A percentile compares a stretch with the other conserved stretches of the same genome.
Evolutionary conservation across 1,140 invertebrate genomes (phyloP).

Genomic region (Adoxophyes honmai): DNA sequence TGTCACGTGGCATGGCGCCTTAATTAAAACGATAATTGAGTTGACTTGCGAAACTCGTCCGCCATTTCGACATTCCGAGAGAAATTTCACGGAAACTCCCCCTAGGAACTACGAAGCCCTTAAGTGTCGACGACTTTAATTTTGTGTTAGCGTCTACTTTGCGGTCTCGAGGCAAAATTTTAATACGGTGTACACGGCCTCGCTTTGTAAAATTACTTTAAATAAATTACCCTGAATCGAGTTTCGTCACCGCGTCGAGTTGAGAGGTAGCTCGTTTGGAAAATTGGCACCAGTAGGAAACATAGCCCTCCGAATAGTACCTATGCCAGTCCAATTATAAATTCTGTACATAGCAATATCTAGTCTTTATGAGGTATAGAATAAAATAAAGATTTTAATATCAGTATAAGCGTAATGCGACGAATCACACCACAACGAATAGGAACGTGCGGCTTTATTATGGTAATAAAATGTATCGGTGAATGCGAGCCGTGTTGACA

Average conservation of each 20-base stretch:
- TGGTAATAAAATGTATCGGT: constrained; percentile 24
- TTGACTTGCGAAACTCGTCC: constrained; percentile 74
- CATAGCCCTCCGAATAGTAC: too few species aligned
- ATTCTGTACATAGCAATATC: not conserved
- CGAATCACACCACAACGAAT: constrained; percentile 13
- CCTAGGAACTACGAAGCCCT: constrained; percentile 65
- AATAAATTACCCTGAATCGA: constrained; percentile 67
- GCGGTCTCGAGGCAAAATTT: constrained; percentile 68
- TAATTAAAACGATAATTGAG: constrained; percentile 78
- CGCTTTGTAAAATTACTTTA: constrained; percentile 65
- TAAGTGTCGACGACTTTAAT: constrained; percentile 76
- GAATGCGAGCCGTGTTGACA: constrained; percentile 42
- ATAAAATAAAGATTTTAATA: too few species aligned
- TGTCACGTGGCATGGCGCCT: constrained; percentile 72
- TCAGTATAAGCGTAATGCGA: too few species aligned
- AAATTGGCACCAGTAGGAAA: constrained; percentile 48
- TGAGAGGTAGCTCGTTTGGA: constrained; percentile 47
- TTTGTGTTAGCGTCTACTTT: constrained; percentile 75
- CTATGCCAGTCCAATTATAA: not conserved
- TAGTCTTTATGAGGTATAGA: too few species aligned
- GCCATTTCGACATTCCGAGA: constrained; percentile 71
- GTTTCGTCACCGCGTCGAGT: constrained; percentile 43
- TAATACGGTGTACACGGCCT: constrained; percentile 60
- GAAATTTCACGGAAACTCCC: constrained; percentile 67
- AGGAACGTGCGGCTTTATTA: constrained; percentile 17